Percentiles rank a stretch among this genome's conserved stretches.
Conservation (phyloP, 2,113 vertebrate genomes). For the Neotoma lepida region DNA sequence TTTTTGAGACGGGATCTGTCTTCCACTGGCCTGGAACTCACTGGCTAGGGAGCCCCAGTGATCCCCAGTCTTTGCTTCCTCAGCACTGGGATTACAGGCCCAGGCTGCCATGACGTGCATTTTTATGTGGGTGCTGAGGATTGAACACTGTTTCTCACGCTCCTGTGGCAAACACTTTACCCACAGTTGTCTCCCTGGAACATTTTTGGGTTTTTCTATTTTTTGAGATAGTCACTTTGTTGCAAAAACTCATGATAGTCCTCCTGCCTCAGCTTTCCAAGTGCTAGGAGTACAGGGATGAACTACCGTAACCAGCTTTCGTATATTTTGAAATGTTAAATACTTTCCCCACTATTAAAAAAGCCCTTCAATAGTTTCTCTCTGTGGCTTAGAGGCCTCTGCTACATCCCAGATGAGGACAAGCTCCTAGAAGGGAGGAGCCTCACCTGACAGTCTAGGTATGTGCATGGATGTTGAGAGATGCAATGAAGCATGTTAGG, state of each 20-base stretch:
- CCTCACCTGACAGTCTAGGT: not conserved
- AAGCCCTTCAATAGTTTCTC: not conserved
- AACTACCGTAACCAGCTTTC: not conserved
- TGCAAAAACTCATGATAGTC: not conserved
- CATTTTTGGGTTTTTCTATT: too few relatives aligned
- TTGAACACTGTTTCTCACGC: not conserved
- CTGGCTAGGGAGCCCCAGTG: not conserved
- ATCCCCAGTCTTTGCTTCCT: not conserved
- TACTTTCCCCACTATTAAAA: not conserved
- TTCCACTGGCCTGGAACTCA: not conserved
- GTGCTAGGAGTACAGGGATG: not conserved
- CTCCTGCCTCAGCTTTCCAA: not conserved
- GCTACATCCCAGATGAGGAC: not conserved
- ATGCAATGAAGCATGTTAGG: accelerated
- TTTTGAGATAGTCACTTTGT: not conserved
- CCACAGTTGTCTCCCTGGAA: not conserved
- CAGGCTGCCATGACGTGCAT: not conserved
- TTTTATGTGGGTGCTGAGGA: not conserved
- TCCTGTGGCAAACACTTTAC: not conserved
- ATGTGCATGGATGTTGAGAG: accelerated
- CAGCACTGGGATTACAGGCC: too few relatives aligned
- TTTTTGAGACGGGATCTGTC: not conserved
- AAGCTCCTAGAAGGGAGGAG: not conserved
- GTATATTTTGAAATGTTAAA: not conserved
- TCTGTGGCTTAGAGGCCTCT: not conserved